A percentile compares a stretch with the other conserved stretches of the same genome.
These are phyloP conservation scores for Agrilus planipennis DNA, from an alignment of 1,140 invertebrate genomes.

Conservation along the genomic window DNA sequence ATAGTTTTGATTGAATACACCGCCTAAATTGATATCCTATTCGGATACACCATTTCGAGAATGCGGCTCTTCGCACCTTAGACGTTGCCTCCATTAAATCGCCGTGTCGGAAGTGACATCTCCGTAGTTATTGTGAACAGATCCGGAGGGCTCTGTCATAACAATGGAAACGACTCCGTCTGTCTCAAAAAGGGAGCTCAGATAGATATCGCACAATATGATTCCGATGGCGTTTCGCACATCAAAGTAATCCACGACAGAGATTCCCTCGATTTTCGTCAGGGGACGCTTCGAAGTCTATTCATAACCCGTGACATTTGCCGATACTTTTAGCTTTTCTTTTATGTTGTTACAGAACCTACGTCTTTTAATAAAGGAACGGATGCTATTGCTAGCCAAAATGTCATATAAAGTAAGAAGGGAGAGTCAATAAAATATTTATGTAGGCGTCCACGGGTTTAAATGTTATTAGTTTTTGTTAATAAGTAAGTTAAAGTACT, in stretches of 20 bases:
- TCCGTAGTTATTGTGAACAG: conserved; percentile 10
- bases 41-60: background rate
- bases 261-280: conserved; percentile 18
- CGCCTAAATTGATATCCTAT: conserved; percentile 15
- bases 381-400: no score
- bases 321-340: conserved; percentile 6
- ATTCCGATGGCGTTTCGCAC: conserved; percentile 21
- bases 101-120: background rate
- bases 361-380: conserved; percentile 1
- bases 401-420: no score
- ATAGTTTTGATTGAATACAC: conserved; percentile 24
- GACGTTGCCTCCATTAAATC: background rate
- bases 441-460: no score
- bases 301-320: conserved; percentile 15
- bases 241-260: conserved; percentile 21
- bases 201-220: conserved; percentile 23
- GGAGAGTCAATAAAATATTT: no score
- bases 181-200: conserved; percentile 18
- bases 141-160: conserved; percentile 13
- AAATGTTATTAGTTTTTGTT: no score
- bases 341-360: background rate
- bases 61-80: conserved; percentile 3
- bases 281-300: conserved; percentile 15
- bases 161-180: conserved; percentile 14
- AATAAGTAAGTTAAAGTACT: no score